Percentiles rank a stretch among this genome's conserved stretches.
These are phyloP conservation scores for Pecten maximus DNA, from an alignment of 2,888 invertebrate genomes.

Conservation along the genomic window DNA sequence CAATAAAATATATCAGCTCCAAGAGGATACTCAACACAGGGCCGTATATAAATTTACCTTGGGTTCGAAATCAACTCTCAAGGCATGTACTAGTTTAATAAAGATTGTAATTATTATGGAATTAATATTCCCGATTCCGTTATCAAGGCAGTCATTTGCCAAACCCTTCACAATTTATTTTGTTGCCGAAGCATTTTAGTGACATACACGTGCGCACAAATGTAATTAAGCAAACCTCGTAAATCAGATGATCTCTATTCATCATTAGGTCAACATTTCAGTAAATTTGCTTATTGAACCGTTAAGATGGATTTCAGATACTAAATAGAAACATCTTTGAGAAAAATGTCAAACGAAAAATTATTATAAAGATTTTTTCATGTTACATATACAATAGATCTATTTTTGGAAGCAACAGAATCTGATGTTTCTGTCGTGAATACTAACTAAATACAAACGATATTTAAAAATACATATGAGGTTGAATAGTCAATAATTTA, in stretches of 20 bases:
- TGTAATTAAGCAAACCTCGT: constrained; percentile 11
- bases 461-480: too few species aligned
- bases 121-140: constrained; percentile 19
- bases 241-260: background rate
- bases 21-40: constrained; percentile 40
- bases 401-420: background rate
- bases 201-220: constrained; percentile 25
- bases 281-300: background rate
- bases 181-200: background rate
- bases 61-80: constrained; percentile 45
- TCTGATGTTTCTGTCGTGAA: too few species aligned
- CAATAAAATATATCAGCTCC: constrained; percentile 55
- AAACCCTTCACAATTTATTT: constrained; percentile 28
- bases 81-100: constrained; percentile 35
- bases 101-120: constrained; percentile 24
- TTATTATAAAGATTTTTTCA: background rate
- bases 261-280: background rate
- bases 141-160: constrained; percentile 30
- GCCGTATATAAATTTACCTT: constrained; percentile 46
- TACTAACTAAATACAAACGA: too few species aligned
- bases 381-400: background rate
- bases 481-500: too few species aligned
- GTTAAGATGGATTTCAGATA: background rate
- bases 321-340: background rate
- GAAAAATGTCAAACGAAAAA: background rate